phyloP scores from a whole-genome alignment of 1,140 invertebrate species.

The Drosophila pectinifera region DNA sequence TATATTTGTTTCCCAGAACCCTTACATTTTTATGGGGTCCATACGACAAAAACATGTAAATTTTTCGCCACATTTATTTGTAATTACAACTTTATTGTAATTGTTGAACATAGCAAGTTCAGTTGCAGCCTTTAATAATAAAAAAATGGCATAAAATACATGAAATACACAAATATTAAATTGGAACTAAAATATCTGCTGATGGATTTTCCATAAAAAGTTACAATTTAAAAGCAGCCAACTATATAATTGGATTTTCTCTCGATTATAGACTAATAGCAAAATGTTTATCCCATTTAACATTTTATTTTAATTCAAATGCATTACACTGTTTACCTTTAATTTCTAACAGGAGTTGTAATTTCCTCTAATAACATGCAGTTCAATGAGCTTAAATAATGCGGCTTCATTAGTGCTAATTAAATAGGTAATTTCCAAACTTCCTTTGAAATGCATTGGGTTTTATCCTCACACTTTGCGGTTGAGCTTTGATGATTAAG shows the following conservation, averaged over 20 bases:
- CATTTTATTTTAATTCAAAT: not conserved
- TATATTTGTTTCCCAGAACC: not conserved
- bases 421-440: not conserved
- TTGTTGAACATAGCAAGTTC: not conserved
- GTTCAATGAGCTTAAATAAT: not conserved
- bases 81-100: constrained; percentile 14
- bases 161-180: not conserved
- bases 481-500: not conserved
- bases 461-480: not conserved
- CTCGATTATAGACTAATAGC: too few species aligned
- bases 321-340: too few species aligned
- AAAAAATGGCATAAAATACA: too few species aligned
- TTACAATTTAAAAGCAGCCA: not conserved
- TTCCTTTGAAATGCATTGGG: not conserved
- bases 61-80: constrained; percentile 19
- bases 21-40: constrained; percentile 3
- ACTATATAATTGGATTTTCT: too few species aligned
- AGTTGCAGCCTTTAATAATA: not conserved
- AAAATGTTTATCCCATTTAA: too few species aligned
- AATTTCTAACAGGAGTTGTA: not conserved
- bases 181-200: too few species aligned
- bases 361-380: not conserved
- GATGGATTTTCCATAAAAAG: not conserved
- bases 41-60: not conserved
- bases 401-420: constrained; percentile 9